Percentiles rank a stretch among this genome's conserved stretches.
Evolutionary conservation across 23 tunicate genomes (phyloP).

Genomic region (Trididemnum nubilum): DNA sequence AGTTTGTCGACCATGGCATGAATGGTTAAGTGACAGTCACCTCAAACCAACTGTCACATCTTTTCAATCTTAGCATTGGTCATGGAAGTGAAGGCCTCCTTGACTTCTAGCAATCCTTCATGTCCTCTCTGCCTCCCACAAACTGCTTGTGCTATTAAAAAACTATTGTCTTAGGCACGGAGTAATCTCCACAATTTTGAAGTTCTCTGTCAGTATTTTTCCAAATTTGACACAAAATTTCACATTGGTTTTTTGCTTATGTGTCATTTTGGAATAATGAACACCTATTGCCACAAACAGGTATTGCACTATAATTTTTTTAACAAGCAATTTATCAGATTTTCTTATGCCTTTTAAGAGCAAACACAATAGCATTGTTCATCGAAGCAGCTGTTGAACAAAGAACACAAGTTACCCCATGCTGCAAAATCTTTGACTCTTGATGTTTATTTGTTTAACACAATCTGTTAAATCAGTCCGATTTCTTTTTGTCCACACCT

Average conservation of each 20-base stretch:
- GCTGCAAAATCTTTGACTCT: background rate
- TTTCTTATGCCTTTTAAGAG: background rate
- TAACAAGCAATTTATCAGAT: background rate
- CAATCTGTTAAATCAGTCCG: background rate
- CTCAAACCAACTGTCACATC: too few species aligned
- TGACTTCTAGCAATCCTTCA: too few species aligned
- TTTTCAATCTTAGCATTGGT: too few species aligned
- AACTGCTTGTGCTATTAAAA: too few species aligned
- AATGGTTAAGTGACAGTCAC: too few species aligned
- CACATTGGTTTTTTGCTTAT: background rate
- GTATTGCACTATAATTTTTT: background rate
- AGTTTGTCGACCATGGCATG: too few species aligned
- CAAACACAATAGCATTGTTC: background rate
- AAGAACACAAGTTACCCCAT: background rate
- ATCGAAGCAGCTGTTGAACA: background rate
- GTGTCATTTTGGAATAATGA: background rate
- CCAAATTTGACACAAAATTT: too few species aligned
- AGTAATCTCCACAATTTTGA: too few species aligned
- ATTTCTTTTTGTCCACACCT: background rate
- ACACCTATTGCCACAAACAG: background rate
- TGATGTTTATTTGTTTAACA: background rate
- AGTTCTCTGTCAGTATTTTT: too few species aligned
- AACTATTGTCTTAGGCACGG: too few species aligned
- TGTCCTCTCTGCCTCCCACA: too few species aligned
- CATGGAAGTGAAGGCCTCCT: too few species aligned